Evolutionary conservation across 2,797 vertebrate species (phyloP), one percentile per base, ranked within the genome.

Genomic region (Spea hammondii): DNA sequence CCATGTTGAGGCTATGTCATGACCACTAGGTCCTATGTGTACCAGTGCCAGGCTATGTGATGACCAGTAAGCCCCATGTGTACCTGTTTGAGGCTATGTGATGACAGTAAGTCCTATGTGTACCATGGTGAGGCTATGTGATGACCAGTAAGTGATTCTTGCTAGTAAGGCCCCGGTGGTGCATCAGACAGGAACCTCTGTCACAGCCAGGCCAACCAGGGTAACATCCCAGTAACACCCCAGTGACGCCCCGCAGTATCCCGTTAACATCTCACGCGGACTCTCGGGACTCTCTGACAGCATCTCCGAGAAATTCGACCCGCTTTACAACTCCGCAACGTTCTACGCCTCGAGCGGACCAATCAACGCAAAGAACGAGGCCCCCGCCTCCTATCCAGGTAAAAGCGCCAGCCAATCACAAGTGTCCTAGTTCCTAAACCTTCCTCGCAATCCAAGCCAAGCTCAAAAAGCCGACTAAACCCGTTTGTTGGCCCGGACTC

Each of bases 391-490:
- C 44, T 51, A 10, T 5, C 13, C 44, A 8, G 45, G 72, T 60
- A 8, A 45, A 49, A 44, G 75, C 4, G 12, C 13, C 79, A 78
- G 83, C 82, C 83, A 84, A 86, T 88, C 74, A 84, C 84, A 83
- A 89, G 85, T 90, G 88, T 88, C 77, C n/a, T 53, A 73, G 79
- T 57, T 91, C 92, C 93, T 92, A 93, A 94, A 93, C 93, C 93
- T 90, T 91, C 92, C 91, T 92, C 86, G 76, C 87, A 88, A 89
- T 92, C 88, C 83, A 83, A 87, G 92, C 92, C 89, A 91, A 91
- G 90, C 92, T 92, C 93, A 92, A 90, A 94, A 91, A 97, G 96
- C 96, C 86, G 94, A 95, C 94, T 94, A 92, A 96, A 97, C 95
- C 92, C 94, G 96, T 97, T 94, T 91, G 93, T 89, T 92, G 88